phyloP scores from a whole-genome alignment of 37 sponge, comb jelly and placozoan genomes.

The Aphrocallistes beatrix region DNA sequence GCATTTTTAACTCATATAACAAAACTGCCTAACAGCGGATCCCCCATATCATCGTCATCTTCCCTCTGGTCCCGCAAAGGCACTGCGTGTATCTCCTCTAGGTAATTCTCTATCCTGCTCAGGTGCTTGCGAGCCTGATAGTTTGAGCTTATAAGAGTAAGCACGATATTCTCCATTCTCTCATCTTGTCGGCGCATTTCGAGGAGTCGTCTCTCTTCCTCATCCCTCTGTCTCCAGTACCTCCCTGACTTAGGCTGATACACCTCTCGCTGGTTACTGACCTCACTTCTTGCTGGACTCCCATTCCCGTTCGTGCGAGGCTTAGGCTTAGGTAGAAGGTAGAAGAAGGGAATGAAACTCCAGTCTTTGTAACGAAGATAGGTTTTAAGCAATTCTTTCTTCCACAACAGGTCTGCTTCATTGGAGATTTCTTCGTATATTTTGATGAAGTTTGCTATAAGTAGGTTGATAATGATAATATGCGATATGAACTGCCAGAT shows the following conservation, averaged over 20 bases:
- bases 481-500: conserved; percentile 16
- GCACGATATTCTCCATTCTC: neutral
- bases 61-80: no score
- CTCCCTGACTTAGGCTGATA: neutral
- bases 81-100: neutral
- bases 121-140: neutral
- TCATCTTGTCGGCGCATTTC: neutral
- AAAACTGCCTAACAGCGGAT: no score
- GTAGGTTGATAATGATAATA: neutral
- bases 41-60: no score
- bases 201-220: neutral
- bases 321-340: neutral
- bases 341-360: conserved; percentile 14
- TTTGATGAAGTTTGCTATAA: neutral
- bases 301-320: neutral
- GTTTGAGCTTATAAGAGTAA: neutral
- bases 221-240: conserved; percentile 8
- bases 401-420: neutral
- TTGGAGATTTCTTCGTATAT: conserved; percentile 12
- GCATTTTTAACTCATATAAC: no score
- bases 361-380: conserved; percentile 18
- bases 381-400: neutral
- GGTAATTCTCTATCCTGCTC: neutral
- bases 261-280: neutral
- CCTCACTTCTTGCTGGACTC: no score